Conservation (phyloP, 2,888 invertebrate species). For the Euplexia lucipara region DNA sequence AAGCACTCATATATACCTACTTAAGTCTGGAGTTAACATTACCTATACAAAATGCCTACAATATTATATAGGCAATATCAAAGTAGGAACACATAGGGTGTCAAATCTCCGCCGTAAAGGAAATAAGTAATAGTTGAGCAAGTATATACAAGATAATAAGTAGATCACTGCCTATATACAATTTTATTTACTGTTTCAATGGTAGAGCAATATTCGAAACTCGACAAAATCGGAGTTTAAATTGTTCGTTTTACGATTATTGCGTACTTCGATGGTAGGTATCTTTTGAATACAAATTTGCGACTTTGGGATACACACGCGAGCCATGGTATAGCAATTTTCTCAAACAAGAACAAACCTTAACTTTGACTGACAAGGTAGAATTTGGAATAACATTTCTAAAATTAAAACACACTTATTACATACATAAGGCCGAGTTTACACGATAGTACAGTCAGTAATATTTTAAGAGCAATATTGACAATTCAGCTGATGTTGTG, state of each 20-base stretch:
- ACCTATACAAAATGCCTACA: no score
- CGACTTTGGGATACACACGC: slow-evolving; percentile 79
- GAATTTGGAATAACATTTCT: slow-evolving; percentile 31
- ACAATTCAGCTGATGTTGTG: slow-evolving; percentile 70
- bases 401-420: slow-evolving; percentile 61
- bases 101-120: slow-evolving; percentile 46
- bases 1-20: background rate
- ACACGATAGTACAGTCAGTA: slow-evolving; percentile 74
- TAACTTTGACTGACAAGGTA: slow-evolving; percentile 34
- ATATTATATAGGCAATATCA: background rate
- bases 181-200: slow-evolving; percentile 73
- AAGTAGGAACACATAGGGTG: slow-evolving; percentile 24
- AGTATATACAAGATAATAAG: slow-evolving; percentile 44
- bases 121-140: slow-evolving; percentile 48
- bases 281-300: slow-evolving; percentile 87
- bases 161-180: slow-evolving; percentile 56
- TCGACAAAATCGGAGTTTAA: slow-evolving; percentile 85
- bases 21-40: no score
- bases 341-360: slow-evolving; percentile 55
- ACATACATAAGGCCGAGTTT: slow-evolving; percentile 73
- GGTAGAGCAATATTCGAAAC: slow-evolving; percentile 77
- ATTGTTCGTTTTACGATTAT: slow-evolving; percentile 88
- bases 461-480: slow-evolving; percentile 79
- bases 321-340: slow-evolving; percentile 60
- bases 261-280: slow-evolving; percentile 84